Percentiles rank a stretch among this genome's conserved stretches.
These are phyloP conservation scores for Phoebastria nigripes DNA, from an alignment of 2,797 vertebrate genomes.

Conservation along the genomic window DNA sequence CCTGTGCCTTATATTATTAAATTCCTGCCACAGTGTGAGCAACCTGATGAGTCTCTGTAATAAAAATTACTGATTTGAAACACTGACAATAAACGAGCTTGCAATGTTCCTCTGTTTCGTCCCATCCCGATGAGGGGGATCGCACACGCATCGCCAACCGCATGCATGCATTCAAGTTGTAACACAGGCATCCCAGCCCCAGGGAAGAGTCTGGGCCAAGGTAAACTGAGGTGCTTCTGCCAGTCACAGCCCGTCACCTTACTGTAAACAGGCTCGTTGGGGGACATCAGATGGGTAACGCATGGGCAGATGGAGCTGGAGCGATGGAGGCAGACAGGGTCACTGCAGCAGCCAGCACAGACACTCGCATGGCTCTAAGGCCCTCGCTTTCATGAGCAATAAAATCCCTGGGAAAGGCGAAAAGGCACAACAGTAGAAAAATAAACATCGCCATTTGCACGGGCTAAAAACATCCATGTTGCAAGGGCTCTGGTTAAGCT, in stretches of 20 bases:
- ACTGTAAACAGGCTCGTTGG: not conserved
- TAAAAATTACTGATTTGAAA: conserved; percentile 83
- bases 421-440: not conserved
- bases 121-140: not conserved
- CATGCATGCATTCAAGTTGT: not conserved
- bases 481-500: not conserved
- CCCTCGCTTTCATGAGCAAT: not conserved
- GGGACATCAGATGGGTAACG: rapidly evolving
- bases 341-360: not conserved
- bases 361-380: not conserved
- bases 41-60: conserved; percentile 70
- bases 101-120: conserved; percentile 17
- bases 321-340: not conserved
- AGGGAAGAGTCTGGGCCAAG: not conserved
- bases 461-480: not conserved
- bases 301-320: not conserved
- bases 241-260: not conserved
- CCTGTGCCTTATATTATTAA: conserved; percentile 75
- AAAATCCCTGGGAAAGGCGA: not conserved
- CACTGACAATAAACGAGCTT: conserved; percentile 56
- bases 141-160: not conserved
- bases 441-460: not conserved
- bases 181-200: not conserved
- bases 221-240: not conserved
- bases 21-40: conserved; percentile 71